Percentiles rank a stretch among this genome's conserved stretches.
phyloP scores from a whole-genome alignment of 2,113 vertebrate species.

The Boulengeromyrus knoepffleri region DNA sequence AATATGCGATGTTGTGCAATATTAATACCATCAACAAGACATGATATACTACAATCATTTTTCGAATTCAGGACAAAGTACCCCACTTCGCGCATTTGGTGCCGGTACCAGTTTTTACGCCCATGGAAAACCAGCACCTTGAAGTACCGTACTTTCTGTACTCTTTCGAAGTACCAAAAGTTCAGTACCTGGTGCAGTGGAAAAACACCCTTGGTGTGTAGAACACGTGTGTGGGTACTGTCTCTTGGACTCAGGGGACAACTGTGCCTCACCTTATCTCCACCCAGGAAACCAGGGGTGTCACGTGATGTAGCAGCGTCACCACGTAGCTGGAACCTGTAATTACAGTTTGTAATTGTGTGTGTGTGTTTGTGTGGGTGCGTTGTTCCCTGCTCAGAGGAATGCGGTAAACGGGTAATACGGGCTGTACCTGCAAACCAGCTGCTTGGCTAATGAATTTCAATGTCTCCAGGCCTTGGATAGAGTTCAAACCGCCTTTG shows the following conservation, averaged over 20 bases:
- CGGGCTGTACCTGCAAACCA: slow-evolving; percentile 6
- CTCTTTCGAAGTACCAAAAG: too few relatives aligned
- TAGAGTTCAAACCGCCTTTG: background rate
- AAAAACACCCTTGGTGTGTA: background rate
- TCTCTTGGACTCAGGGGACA: background rate
- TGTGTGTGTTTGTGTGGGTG: background rate
- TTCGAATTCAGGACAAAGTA: too few relatives aligned
- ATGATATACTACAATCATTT: too few relatives aligned
- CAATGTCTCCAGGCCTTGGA: slow-evolving; percentile 13
- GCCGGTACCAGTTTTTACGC: too few relatives aligned
- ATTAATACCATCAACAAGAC: too few relatives aligned
- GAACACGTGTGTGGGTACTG: background rate
- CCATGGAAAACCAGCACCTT: too few relatives aligned
- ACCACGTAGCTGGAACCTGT: background rate
- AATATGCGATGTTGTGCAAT: too few relatives aligned
- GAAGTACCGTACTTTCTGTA: too few relatives aligned
- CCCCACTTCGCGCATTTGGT: too few relatives aligned
- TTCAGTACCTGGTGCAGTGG: too few relatives aligned
- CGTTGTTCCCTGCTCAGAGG: background rate
- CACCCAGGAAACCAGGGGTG: background rate
- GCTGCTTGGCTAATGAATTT: slow-evolving; percentile 23
- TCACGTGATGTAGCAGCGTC: background rate
- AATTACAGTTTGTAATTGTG: slow-evolving; percentile 1
- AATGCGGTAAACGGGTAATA: background rate
- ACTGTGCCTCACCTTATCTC: background rate